A percentile compares a stretch with the other conserved stretches of the same genome.
Conservation (phyloP, 2,113 vertebrate genomes). For the Orientallactaga bullata region DNA sequence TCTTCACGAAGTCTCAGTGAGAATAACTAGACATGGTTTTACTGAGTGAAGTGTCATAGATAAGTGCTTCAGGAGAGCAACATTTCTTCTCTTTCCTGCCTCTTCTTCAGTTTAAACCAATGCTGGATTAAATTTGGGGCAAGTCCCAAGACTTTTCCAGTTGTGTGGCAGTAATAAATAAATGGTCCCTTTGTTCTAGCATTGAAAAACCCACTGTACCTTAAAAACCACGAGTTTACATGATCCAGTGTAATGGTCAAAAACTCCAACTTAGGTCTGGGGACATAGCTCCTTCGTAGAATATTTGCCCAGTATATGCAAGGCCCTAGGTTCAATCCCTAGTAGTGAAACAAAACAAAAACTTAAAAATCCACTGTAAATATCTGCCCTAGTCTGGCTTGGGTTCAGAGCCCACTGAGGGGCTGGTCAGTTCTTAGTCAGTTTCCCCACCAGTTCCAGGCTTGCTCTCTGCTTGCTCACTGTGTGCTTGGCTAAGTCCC, state of each 20-base stretch:
- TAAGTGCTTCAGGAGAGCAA: not conserved
- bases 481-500: not conserved
- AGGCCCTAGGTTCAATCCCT: too few species aligned
- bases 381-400: not conserved
- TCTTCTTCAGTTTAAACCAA: not conserved
- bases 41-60: not conserved
- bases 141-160: not conserved
- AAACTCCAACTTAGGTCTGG: not conserved
- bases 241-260: not conserved
- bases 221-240: constrained; percentile 15
- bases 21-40: constrained; percentile 3
- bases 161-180: constrained; percentile 20
- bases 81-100: not conserved
- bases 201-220: not conserved
- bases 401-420: not conserved
- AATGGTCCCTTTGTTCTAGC: constrained; percentile 3
- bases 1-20: not conserved
- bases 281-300: too few species aligned
- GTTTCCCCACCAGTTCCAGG: not conserved
- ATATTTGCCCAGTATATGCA: too few species aligned
- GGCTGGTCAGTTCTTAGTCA: not conserved
- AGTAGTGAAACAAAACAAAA: not conserved
- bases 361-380: not conserved
- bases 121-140: not conserved
- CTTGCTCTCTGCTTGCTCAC: not conserved